Conservation (phyloP, 1,140 invertebrate species). For the Bombus haemorrhoidalis region DNA sequence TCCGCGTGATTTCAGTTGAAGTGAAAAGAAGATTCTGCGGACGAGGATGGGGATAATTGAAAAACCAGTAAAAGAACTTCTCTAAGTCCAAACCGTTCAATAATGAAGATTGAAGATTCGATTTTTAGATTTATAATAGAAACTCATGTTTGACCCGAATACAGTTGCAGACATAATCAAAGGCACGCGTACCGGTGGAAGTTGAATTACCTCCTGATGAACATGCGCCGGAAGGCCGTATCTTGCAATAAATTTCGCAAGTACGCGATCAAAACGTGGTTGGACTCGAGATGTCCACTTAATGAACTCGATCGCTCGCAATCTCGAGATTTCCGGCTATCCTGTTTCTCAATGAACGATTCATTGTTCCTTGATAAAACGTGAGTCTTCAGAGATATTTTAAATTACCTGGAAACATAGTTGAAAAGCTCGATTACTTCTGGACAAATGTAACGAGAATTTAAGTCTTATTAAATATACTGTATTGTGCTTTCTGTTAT, state of each 20-base stretch:
- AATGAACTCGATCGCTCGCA: constrained; percentile 9
- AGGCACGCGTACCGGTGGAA: background rate
- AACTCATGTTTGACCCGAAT: background rate
- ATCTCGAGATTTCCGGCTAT: background rate
- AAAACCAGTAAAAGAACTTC: background rate
- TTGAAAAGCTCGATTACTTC: background rate
- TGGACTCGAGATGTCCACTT: constrained; percentile 15
- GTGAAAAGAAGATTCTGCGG: background rate
- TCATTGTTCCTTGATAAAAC: background rate
- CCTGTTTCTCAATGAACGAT: background rate
- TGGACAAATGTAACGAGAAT: background rate
- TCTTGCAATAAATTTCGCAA: constrained; percentile 8
- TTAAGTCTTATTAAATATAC: background rate
- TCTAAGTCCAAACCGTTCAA: background rate
- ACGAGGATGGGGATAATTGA: background rate
- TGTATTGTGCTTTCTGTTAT: background rate
- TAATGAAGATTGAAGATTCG: background rate
- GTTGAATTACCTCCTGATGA: constrained; percentile 2
- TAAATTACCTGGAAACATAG: background rate
- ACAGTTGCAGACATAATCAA: background rate
- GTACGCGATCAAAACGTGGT: constrained; percentile 17
- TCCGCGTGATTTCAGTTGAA: background rate
- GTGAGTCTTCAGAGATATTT: background rate
- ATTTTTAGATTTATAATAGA: background rate
- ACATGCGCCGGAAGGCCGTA: constrained; percentile 22